Evolutionary conservation across 2,113 vertebrate genomes (phyloP), one percentile per base, ranked within the genome.

Genomic region (Shinisaurus crocodilurus): DNA sequence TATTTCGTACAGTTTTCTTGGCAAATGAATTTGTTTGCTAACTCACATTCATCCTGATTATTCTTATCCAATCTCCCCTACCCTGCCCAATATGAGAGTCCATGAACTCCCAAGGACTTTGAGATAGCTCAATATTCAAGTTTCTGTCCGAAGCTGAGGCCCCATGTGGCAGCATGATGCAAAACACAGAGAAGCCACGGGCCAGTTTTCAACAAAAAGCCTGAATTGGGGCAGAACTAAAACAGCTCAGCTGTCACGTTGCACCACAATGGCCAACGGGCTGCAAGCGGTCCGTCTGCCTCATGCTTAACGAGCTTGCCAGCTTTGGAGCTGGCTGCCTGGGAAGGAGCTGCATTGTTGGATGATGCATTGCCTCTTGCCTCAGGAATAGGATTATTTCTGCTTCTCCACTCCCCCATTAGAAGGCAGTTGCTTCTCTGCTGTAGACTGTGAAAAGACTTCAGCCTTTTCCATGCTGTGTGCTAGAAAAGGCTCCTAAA

Each of bases 211-310:
- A 94, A 93, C 89, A 86, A 45, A 92, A 92, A 94, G 90, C n/a
- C 92, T 95, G 95, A 96, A 95, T 0, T 96, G 93, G 93, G 92
- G 95, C 94, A 96, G 95, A 96, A 96, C 90, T 95, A 96, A 96
- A 95, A 86, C 94, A 95, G 94, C 96, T 96, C 96, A 96, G 90
- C 77, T 91, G 94, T 93, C 93, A 90, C 0, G 3, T 69, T 93
- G 92, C n/a, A 92, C 81, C 43, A 86, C 91, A 23, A 91, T 87
- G 91, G 95, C 92, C 95, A 25, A 91, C 72, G 85, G 92, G 83
- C 92, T 91, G 92, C 95, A 89, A 88, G 25, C 81, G 34, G 88
- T 92, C 93, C 92, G 94, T 92, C n/a, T 92, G 93, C 91, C 95
- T 92, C 89, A 90, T 88, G 92, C 92, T 82, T 54, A 92, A 91